These are phyloP conservation scores for Elanus axillaris DNA, from an alignment of 2,113 vertebrate genomes.

Conservation along the genomic window DNA sequence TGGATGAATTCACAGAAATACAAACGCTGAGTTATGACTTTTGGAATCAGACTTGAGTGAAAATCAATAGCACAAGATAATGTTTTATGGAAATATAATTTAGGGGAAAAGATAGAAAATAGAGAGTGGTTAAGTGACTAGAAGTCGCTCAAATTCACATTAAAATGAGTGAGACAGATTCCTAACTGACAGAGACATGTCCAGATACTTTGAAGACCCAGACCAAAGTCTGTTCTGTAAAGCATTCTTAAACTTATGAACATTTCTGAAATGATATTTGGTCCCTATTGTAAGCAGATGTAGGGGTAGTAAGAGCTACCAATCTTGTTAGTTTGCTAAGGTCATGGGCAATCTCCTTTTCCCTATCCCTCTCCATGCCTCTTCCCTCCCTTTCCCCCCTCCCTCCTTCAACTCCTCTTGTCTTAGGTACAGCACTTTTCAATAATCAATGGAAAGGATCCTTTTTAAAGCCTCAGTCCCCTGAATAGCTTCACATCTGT, in stretches of 20 bases:
- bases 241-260: not conserved
- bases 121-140: not conserved
- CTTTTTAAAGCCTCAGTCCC: not conserved
- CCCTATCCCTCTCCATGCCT: not conserved
- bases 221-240: not conserved
- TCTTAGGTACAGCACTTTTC: not conserved
- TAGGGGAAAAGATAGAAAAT: not conserved
- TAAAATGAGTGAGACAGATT: not conserved
- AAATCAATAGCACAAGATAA: not conserved
- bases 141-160: not conserved
- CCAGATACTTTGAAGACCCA: not conserved
- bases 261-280: not conserved
- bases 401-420: not conserved
- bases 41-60: not conserved
- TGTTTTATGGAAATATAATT: not conserved
- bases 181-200: not conserved
- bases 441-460: not conserved
- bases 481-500: not conserved
- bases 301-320: not conserved
- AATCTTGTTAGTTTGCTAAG: not conserved
- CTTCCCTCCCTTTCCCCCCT: not conserved
- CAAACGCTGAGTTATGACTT: not conserved
- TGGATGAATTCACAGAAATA: not conserved
- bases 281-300: not conserved
- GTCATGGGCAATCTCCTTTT: not conserved